These are phyloP conservation scores for Drosophila mauritiana DNA, from an alignment of 1,140 invertebrate genomes.

Conservation along the genomic window DNA sequence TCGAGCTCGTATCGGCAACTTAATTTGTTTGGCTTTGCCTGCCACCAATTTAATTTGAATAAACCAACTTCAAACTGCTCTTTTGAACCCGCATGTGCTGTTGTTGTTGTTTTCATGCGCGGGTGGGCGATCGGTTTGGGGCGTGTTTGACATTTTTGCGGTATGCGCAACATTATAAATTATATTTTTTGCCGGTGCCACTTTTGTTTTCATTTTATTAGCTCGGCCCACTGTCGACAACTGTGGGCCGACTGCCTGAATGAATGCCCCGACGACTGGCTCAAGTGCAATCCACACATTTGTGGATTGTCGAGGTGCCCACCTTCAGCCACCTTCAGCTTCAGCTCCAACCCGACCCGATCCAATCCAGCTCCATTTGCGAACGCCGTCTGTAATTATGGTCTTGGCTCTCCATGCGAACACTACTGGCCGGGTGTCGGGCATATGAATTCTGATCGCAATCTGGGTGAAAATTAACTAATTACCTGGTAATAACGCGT, in stretches of 20 bases:
- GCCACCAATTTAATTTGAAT: slow-evolving; percentile 75
- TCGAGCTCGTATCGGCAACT: slow-evolving; percentile 62
- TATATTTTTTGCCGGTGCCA: slow-evolving; percentile 80
- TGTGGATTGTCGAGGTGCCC: slow-evolving; percentile 26
- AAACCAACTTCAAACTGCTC: slow-evolving; percentile 60
- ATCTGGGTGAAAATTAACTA: slow-evolving; percentile 44
- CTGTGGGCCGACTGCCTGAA: slow-evolving; percentile 53
- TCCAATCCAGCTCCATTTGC: slow-evolving; percentile 65
- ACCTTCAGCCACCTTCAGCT: slow-evolving; percentile 16
- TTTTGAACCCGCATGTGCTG: slow-evolving; percentile 54
- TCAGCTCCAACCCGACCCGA: slow-evolving; percentile 12
- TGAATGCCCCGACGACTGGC: slow-evolving; percentile 22
- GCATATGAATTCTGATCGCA: slow-evolving; percentile 22
- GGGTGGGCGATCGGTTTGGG: slow-evolving; percentile 41
- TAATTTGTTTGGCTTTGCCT: slow-evolving; percentile 68
- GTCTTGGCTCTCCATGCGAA: slow-evolving; percentile 19
- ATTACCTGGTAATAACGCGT: slow-evolving; percentile 48
- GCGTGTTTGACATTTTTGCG: slow-evolving; percentile 76
- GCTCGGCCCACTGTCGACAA: slow-evolving; percentile 57
- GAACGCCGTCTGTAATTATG: slow-evolving; percentile 50
- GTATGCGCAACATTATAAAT: slow-evolving; percentile 74
- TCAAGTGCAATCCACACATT: slow-evolving; percentile 77
- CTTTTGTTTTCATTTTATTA: slow-evolving; percentile 60
- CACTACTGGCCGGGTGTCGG: slow-evolving; percentile 12
- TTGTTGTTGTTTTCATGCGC: slow-evolving; percentile 6